Conservation (phyloP, 37 sponge, comb jelly and placozoan species). For the Ianthella basta region DNA sequence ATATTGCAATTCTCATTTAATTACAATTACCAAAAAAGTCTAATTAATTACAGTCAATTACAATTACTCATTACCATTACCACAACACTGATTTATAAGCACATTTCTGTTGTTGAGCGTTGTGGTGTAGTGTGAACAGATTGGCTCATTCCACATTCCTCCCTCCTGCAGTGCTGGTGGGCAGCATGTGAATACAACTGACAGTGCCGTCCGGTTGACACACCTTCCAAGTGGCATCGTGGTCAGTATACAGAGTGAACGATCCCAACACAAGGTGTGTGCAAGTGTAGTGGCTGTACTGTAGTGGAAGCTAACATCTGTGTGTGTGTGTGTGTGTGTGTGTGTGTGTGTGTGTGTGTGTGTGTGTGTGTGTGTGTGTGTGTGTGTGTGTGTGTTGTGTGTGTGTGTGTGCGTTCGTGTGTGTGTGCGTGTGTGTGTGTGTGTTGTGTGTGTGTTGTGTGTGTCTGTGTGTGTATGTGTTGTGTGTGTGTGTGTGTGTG, state of each 20-base stretch:
- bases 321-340: slow-evolving; percentile 44
- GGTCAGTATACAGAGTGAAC: slow-evolving; percentile 74
- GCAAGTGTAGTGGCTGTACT: too few species aligned
- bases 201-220: slow-evolving; percentile 86
- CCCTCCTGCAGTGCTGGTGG: slow-evolving; percentile 75
- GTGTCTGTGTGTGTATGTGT: too few species aligned
- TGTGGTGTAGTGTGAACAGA: too few species aligned
- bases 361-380: neutral
- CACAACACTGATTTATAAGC: too few species aligned
- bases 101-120: too few species aligned
- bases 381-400: slow-evolving; percentile 47
- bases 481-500: too few species aligned
- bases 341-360: slow-evolving; percentile 18
- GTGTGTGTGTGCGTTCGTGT: slow-evolving; percentile 19
- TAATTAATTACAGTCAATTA: too few species aligned
- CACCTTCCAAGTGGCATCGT: slow-evolving; percentile 79
- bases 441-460: neutral
- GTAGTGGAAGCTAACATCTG: too few species aligned
- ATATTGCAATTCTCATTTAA: too few species aligned
- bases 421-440: neutral
- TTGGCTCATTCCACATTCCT: too few species aligned
- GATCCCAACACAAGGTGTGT: slow-evolving; percentile 77
- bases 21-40: too few species aligned
- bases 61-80: too few species aligned
- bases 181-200: slow-evolving; percentile 89